phyloP scores from a whole-genome alignment of 2,113 vertebrate species.

The Prinia subflava region DNA sequence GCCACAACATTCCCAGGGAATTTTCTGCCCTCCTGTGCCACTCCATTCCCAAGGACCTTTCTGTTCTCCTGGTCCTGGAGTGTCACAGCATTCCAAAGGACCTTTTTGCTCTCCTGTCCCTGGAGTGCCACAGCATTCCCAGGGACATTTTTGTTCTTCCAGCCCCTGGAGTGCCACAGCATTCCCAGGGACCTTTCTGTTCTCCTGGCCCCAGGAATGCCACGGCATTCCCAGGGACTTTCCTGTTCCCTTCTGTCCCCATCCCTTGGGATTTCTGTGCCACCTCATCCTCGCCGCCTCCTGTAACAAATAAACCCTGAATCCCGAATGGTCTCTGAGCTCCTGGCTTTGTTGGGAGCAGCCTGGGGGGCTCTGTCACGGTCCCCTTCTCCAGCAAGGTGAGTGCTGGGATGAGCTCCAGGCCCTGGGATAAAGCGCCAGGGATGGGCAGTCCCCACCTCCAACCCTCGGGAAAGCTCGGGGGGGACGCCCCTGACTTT shows the following conservation, averaged over 20 bases:
- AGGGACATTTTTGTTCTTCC: no score
- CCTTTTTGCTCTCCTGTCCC: rapidly evolving
- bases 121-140: background rate
- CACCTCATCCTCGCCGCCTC: background rate
- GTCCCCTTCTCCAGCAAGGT: background rate
- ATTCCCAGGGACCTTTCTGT: no score
- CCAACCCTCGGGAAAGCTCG: background rate
- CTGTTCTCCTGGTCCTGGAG: background rate
- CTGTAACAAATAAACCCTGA: constrained; percentile 7
- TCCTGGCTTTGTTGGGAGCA: background rate
- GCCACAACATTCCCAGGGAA: no score
- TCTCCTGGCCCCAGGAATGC: no score
- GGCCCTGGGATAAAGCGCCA: background rate
- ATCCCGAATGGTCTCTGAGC: background rate
- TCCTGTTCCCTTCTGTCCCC: background rate
- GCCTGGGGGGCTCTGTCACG: background rate
- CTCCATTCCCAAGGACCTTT: no score
- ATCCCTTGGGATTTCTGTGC: background rate
- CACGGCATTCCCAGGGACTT: no score
- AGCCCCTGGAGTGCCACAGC: no score
- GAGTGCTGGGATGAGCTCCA: background rate
- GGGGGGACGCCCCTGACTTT: background rate
- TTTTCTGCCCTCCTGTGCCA: no score
- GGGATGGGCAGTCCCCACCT: background rate
- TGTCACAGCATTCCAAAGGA: background rate